These are phyloP conservation scores for Bothrops jararaca DNA, from an alignment of 2,113 vertebrate species.

Conservation along the genomic window DNA sequence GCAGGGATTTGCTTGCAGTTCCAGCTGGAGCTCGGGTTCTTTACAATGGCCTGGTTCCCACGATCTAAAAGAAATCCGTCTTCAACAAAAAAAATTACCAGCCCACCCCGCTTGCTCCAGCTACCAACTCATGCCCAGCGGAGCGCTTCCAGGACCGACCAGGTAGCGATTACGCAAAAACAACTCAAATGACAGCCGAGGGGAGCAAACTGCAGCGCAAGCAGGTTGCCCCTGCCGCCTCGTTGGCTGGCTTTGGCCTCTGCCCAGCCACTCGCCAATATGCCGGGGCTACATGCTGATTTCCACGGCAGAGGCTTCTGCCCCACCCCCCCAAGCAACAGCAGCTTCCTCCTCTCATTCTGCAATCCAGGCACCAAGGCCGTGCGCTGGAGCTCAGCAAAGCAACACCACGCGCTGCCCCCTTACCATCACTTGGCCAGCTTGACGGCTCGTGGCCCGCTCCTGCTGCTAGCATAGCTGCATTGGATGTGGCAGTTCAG, in stretches of 20 bases:
- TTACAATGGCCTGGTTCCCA: no score
- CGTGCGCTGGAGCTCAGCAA: slow-evolving; percentile 38
- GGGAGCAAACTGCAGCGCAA: background rate
- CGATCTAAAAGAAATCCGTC: no score
- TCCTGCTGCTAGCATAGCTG: no score
- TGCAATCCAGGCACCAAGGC: background rate
- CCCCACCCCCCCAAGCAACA: background rate
- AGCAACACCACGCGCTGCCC: slow-evolving; percentile 62
- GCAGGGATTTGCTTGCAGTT: slow-evolving; percentile 17
- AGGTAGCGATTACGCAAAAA: rapidly evolving
- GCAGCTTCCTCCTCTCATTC: rapidly evolving
- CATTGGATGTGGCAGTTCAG: slow-evolving; percentile 59
- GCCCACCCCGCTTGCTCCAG: rapidly evolving
- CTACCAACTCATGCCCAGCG: background rate
- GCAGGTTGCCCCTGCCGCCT: background rate
- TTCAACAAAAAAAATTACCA: no score
- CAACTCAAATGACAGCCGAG: background rate
- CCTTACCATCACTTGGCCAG: slow-evolving; percentile 52
- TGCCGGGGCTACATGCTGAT: rapidly evolving
- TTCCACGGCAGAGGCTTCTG: rapidly evolving
- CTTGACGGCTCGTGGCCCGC: background rate
- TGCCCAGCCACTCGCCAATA: background rate
- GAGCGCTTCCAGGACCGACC: background rate
- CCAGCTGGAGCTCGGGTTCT: background rate
- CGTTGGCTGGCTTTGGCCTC: background rate